Base-by-base conservation (phyloP, 2,888 invertebrate species). In the Acanthosepion lycidas region DNA sequence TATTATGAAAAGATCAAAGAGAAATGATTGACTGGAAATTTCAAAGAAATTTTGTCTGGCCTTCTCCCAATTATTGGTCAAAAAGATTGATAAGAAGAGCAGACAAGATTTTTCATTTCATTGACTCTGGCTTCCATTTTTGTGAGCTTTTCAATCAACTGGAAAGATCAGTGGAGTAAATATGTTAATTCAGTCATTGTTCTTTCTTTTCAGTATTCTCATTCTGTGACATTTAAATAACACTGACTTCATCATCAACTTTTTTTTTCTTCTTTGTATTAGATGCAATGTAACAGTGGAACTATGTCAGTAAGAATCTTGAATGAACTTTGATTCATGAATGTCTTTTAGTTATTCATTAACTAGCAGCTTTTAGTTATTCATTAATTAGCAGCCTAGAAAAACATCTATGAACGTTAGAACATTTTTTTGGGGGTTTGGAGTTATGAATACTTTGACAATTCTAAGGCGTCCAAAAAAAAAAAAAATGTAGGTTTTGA, bases 41-140 rank as follows among this genome's bases (percentile, higher is more conserved):
- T 78, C n/a, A 78, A 78, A 78, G 78, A 78, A n/a, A 78, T 78
- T 78, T 78, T 78, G n/a, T n/a, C 78, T 78, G 78, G n/a, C 78
- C 78, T 33, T 78, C 78, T 78, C 33, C 15, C 78, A 78, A n/a
- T 78, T 78, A 78, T 78, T 78, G 15, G 78, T 33, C n/a, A 78
- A 78, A 78, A 78, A n/a, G 15, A 33, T 78, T 59, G 59, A 23
- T 59, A 59, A 59, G 23, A 59, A 59, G 78, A 78, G n/a, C n/a
- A 78, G 78, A 78, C 78, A 78, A 78, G n/a, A 15, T 33, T 78
- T 78, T 78, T 78, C 78, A 78, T 78, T 33, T 78, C 78, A n/a
- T 33, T 78, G n/a, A 78, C 78, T n/a, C n/a, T 78, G n/a, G n/a
- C 18, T 78, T n/a, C 33, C 78, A 78, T 78, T 78, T 15, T 78